Evolutionary conservation across 1,140 invertebrate species (phyloP).

Genomic region (Helicoverpa armigera): DNA sequence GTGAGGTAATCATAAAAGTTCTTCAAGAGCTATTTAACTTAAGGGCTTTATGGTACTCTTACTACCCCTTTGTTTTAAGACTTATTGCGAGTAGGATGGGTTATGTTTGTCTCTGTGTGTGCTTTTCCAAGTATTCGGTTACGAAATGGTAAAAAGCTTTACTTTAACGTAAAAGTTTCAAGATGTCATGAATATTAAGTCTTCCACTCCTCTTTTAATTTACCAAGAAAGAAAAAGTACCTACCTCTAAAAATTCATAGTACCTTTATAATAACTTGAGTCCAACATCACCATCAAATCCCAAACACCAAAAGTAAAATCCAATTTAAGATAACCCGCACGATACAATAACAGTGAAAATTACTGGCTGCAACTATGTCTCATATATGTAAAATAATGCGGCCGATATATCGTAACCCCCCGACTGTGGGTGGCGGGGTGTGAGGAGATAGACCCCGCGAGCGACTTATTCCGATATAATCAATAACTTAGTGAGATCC

Average conservation of each 20-base stretch:
- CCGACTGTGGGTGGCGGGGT: conserved; percentile 62
- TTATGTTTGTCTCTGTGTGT: neutral
- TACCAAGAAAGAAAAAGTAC: no score
- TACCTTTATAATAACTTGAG: no score
- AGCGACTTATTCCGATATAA: conserved; percentile 86
- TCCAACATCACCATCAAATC: neutral
- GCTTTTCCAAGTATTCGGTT: neutral
- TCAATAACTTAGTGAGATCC: conserved; percentile 86
- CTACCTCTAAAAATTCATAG: no score
- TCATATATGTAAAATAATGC: conserved; percentile 86
- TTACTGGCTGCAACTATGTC: conserved; percentile 80
- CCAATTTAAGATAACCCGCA: conserved; percentile 33
- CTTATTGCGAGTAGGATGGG: neutral
- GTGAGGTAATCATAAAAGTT: conserved; percentile 31
- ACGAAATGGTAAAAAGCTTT: neutral
- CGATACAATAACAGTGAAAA: conserved; percentile 56
- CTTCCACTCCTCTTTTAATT: no score
- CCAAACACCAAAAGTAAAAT: conserved; percentile 21
- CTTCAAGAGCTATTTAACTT: conserved; percentile 27
- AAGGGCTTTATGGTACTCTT: conserved; percentile 26
- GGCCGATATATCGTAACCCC: conserved; percentile 79
- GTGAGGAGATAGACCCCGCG: conserved; percentile 65
- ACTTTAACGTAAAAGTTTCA: neutral
- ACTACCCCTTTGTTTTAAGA: conserved; percentile 19
- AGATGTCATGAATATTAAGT: neutral